Evolutionary conservation across 1,140 invertebrate genomes (phyloP).

Genomic region (Stegodyphus dumicola): DNA sequence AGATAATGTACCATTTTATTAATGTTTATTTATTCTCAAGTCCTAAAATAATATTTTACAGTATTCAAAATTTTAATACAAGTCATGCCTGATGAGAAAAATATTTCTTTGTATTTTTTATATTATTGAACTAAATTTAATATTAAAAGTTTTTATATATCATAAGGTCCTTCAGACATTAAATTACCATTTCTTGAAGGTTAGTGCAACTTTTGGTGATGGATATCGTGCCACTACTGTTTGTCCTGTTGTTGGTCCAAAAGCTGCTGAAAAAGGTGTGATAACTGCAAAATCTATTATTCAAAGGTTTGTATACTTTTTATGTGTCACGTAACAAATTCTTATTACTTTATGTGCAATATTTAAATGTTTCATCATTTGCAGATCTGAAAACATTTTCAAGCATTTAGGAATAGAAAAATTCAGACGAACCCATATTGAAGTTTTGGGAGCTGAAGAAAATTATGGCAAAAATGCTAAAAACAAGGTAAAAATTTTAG

Average conservation of each 20-base stretch:
- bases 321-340: not conserved
- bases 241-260: constrained; percentile 70
- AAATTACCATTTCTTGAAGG: constrained; percentile 61
- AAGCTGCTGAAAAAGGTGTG: constrained; percentile 69
- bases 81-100: no score
- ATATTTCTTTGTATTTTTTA: constrained; percentile 27
- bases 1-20: no score
- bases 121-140: not conserved
- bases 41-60: no score
- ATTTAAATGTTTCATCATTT: constrained; percentile 6
- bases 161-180: not conserved
- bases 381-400: constrained; percentile 67
- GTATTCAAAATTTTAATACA: no score
- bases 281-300: constrained; percentile 71
- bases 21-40: no score
- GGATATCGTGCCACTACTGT: constrained; percentile 70
- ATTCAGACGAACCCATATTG: constrained; percentile 69
- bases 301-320: constrained; percentile 64
- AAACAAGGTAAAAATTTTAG: constrained; percentile 5
- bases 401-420: constrained; percentile 68
- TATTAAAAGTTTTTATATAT: not conserved
- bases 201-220: constrained; percentile 70
- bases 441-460: constrained; percentile 71
- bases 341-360: not conserved
- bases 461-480: constrained; percentile 69